Evolutionary conservation across 2,888 invertebrate species (phyloP).

Genomic region (Eueremaeus valkanovi): DNA sequence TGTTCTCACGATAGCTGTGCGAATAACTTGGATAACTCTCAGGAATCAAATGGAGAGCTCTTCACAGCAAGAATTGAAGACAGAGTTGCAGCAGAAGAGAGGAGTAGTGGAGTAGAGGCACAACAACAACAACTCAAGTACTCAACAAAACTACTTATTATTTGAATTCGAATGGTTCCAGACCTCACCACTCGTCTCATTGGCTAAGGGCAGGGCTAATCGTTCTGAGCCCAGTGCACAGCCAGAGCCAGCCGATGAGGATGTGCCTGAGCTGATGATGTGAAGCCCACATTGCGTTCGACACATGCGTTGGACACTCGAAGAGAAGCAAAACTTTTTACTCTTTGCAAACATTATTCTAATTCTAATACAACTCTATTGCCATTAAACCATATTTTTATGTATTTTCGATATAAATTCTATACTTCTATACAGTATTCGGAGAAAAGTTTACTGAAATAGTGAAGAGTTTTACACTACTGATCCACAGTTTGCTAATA

Average conservation of each 20-base stretch:
- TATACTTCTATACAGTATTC: too few species aligned
- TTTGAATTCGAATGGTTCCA: slow-evolving; percentile 24
- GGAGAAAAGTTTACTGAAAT: too few species aligned
- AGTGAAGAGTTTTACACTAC: too few species aligned
- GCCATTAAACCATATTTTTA: neutral
- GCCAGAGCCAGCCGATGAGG: slow-evolving; percentile 4
- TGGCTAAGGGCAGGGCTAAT: slow-evolving; percentile 22
- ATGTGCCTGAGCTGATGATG: neutral
- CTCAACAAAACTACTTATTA: slow-evolving; percentile 33
- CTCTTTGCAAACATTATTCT: neutral
- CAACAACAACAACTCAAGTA: slow-evolving; percentile 39
- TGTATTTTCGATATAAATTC: neutral
- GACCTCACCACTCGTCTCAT: neutral
- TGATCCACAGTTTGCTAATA: too few species aligned
- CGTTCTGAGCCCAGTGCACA: neutral
- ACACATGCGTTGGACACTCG: slow-evolving; percentile 27
- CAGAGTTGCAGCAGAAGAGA: slow-evolving; percentile 25
- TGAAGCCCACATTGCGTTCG: slow-evolving; percentile 8
- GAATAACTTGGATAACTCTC: slow-evolving; percentile 14
- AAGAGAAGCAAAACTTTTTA: neutral
- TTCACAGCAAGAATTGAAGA: slow-evolving; percentile 16
- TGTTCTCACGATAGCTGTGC: slow-evolving; percentile 9
- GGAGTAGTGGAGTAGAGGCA: too few species aligned
- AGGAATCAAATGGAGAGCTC: slow-evolving; percentile 36
- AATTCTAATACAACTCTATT: neutral